These are phyloP conservation scores for Eleginops maclovinus DNA, from an alignment of 2,113 vertebrate species.

Conservation along the genomic window DNA sequence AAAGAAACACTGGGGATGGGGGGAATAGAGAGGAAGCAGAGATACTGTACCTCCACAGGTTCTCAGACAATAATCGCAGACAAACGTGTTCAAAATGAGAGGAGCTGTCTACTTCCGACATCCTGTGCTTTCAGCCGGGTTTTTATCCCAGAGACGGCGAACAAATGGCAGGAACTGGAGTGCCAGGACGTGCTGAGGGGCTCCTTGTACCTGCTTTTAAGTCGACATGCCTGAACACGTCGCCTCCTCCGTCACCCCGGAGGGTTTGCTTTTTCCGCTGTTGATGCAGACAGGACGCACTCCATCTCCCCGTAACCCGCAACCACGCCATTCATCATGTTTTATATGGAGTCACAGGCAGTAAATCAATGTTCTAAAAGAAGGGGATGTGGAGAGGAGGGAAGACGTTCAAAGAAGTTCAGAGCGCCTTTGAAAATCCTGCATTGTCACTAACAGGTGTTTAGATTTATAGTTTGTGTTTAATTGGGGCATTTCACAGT, in stretches of 20 bases:
- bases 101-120: constrained; percentile 69
- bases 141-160: constrained; percentile 69
- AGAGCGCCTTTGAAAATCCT: constrained; percentile 68
- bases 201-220: constrained; percentile 76
- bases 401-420: constrained; percentile 58
- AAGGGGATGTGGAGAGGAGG: constrained; percentile 34
- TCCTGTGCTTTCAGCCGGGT: constrained; percentile 72
- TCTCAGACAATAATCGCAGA: constrained; percentile 68
- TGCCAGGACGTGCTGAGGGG: constrained; percentile 73
- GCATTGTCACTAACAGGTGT: constrained; percentile 68
- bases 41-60: constrained; percentile 33
- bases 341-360: constrained; percentile 72
- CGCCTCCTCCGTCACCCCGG: constrained; percentile 47
- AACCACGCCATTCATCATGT: constrained; percentile 67
- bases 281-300: constrained; percentile 64
- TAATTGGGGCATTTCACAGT: constrained; percentile 46
- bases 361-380: constrained; percentile 77
- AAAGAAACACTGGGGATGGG: neutral
- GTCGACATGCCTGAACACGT: constrained; percentile 70
- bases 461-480: constrained; percentile 61
- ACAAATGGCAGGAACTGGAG: constrained; percentile 80
- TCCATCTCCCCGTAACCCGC: constrained; percentile 44
- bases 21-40: constrained; percentile 32
- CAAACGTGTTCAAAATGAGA: constrained; percentile 60
- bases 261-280: constrained; percentile 51